Percentiles rank a stretch among this genome's conserved stretches.
phyloP scores from a whole-genome alignment of 1,140 invertebrate species.

The Cepaea nemoralis region DNA sequence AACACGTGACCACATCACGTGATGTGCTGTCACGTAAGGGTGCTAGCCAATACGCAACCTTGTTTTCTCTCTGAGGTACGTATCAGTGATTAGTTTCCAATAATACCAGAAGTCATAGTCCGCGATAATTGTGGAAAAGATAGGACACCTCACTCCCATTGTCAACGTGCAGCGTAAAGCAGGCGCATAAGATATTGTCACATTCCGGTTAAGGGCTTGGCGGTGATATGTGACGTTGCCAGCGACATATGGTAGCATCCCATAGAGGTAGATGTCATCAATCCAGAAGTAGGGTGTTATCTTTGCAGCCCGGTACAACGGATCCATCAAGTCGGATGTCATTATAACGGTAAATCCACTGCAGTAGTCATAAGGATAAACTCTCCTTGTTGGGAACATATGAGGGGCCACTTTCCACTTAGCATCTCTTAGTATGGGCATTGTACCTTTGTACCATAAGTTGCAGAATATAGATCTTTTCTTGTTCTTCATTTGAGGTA shows the following conservation, averaged over 20 bases:
- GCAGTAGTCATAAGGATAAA: slow-evolving; percentile 50
- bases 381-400: slow-evolving; percentile 42
- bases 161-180: not conserved
- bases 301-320: slow-evolving; percentile 58
- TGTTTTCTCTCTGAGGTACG: not conserved
- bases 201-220: slow-evolving; percentile 8
- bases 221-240: slow-evolving; percentile 26
- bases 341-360: slow-evolving; percentile 51
- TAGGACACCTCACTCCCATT: not conserved
- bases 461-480: slow-evolving; percentile 49
- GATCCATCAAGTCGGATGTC: slow-evolving; percentile 64
- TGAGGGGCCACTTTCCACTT: slow-evolving; percentile 53
- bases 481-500: slow-evolving; percentile 1
- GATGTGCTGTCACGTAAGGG: not conserved
- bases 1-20: not conserved
- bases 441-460: slow-evolving; percentile 41
- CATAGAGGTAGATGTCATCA: slow-evolving; percentile 61
- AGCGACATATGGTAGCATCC: slow-evolving; percentile 57
- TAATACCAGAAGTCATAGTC: not conserved
- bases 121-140: slow-evolving; percentile 2
- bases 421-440: slow-evolving; percentile 52
- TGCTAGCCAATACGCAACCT: not conserved
- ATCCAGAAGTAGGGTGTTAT: slow-evolving; percentile 73
- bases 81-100: slow-evolving; percentile 3
- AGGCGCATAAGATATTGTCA: not conserved